Evolutionary conservation across 2,113 vertebrate species (phyloP).

Genomic region (Macrotis lagotis): DNA sequence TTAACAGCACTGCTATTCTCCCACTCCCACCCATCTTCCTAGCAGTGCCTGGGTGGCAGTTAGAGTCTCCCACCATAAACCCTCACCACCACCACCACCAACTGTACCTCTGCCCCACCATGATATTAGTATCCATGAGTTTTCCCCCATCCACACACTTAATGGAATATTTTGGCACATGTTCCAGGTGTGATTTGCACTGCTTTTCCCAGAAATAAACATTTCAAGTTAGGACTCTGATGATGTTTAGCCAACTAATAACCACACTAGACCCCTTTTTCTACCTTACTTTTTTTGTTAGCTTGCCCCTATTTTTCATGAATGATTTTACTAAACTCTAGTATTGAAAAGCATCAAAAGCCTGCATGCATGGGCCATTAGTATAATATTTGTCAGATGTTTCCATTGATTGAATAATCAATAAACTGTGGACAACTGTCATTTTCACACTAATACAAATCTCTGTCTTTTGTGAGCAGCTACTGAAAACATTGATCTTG

Average conservation of each 20-base stretch:
- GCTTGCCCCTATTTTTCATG: not conserved
- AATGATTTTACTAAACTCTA: not conserved
- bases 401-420: conserved; percentile 33
- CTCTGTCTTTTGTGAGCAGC: conserved; percentile 38
- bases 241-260: not conserved
- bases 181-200: not conserved
- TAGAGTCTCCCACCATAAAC: not conserved
- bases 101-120: not conserved
- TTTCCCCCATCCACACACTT: not conserved
- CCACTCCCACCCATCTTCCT: not conserved
- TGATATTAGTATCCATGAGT: not conserved
- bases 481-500: conserved; percentile 60
- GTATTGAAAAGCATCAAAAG: not conserved
- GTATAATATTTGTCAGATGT: conserved; percentile 46
- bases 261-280: not conserved
- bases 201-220: not conserved
- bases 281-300: not conserved
- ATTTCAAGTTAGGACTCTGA: not conserved
- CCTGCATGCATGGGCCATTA: not conserved
- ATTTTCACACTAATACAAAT: conserved; percentile 33
- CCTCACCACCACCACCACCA: too few species aligned
- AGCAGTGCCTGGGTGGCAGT: not conserved
- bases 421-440: conserved; percentile 32
- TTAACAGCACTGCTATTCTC: not conserved
- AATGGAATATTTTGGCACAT: not conserved